Percentiles rank a stretch among this genome's conserved stretches.
phyloP scores from a whole-genome alignment of 2,113 vertebrate species.

The Apeltes quadracus region DNA sequence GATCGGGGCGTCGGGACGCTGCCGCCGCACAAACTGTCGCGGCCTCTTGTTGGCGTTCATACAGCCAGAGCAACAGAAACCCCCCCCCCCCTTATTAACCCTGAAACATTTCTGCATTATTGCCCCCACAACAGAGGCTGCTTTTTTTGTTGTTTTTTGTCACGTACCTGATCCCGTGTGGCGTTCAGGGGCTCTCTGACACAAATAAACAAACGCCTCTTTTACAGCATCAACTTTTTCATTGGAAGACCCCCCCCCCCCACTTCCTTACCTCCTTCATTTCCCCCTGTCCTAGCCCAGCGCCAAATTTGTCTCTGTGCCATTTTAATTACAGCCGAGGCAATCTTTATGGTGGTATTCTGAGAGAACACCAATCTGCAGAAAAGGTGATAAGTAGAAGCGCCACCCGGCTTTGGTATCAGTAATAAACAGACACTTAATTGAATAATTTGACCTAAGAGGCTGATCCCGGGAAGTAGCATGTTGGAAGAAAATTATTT shows the following conservation, averaged over 20 bases:
- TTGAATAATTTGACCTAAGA: conserved; percentile 88
- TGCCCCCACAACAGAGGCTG: conserved; percentile 21
- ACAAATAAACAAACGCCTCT: conserved; percentile 25
- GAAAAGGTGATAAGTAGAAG: conserved; percentile 86
- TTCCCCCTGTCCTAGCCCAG: conserved; percentile 80
- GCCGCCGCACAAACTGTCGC: conserved; percentile 45
- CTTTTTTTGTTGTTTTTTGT: background rate
- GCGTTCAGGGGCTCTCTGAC: conserved; percentile 33
- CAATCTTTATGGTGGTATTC: conserved; percentile 86
- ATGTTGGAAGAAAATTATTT: conserved; percentile 75
- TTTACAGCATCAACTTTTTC: conserved; percentile 66
- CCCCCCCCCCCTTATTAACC: background rate
- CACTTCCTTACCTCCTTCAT: conserved; percentile 47
- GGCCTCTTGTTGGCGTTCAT: conserved; percentile 47
- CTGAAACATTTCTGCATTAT: conserved; percentile 5
- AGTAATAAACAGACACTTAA: conserved; percentile 88
- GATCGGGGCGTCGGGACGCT: conserved; percentile 59
- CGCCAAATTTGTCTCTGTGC: conserved; percentile 85
- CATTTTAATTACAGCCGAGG: conserved; percentile 87
- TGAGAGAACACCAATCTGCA: conserved; percentile 85
- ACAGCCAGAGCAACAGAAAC: conserved; percentile 20
- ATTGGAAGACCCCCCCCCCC: conserved; percentile 65
- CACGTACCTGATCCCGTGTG: conserved; percentile 40
- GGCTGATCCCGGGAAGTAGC: conserved; percentile 83
- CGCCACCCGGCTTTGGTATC: conserved; percentile 84